Base-by-base conservation (phyloP, 2,888 invertebrate genomes). In the Harpalus rubripes region DNA sequence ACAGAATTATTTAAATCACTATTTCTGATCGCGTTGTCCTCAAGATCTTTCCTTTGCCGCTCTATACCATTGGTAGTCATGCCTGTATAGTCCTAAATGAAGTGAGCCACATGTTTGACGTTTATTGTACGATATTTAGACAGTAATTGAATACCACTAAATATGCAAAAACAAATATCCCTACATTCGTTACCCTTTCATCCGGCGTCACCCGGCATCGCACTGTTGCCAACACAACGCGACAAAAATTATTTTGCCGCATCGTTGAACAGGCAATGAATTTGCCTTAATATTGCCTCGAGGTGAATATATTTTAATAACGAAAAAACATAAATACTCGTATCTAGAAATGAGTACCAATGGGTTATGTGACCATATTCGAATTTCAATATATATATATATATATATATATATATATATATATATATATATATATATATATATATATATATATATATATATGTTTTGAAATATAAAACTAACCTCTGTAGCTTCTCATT, bases 61-160 rank as follows among this genome's bases (percentile, higher is more conserved):
- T 76, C 32, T 4, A n/a, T 76, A 18, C 10, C 12, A 44, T 61
- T 83, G 44, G 76, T 10, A 8, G 16, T 10, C 15, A 15, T 10
- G 0, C 3, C 8, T 74, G 72, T 74, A 74, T 78, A 78, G 58
- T 12, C n/a, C 83, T 68, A 83, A 85, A 85, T 85, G 85, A 85
- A 85, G 85, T 85, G 85, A 82, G 80, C 85, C 85, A 84, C 85
- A 84, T 85, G 85, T 83, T 85, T 85, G 85, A 85, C 85, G 85
- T 85, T 85, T 85, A 85, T 85, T 85, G 85, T 85, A 63, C 72
- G 85, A 85, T 85, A 85, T 85, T 85, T 85, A 85, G 85, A 85
- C 85, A 85, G 85, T 85, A 85, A 85, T 85, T 85, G 85, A 85
- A 85, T 82, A 83, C 85, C 84, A 83, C 85, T 85, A 85, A 85